Evolutionary conservation across 2,113 vertebrate species (phyloP).

Genomic region (Cichladusa arquata): DNA sequence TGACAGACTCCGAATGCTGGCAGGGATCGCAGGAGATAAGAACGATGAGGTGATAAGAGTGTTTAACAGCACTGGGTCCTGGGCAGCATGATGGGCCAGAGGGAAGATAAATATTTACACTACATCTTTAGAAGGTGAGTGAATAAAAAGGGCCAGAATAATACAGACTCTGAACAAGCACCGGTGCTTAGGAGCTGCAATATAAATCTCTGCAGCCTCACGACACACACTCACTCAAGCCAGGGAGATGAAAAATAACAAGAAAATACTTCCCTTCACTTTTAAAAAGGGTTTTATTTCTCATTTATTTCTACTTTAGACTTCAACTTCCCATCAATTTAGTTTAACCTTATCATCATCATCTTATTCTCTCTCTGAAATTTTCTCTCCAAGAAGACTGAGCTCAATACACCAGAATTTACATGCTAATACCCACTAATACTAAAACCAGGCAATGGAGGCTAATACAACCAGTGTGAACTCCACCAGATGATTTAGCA

Average conservation of each 20-base stretch:
- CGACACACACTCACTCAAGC: conserved; percentile 28
- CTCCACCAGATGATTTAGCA: background rate
- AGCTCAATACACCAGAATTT: background rate
- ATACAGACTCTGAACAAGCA: conserved; percentile 32
- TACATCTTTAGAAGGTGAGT: conserved; percentile 39
- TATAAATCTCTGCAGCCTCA: conserved; percentile 52
- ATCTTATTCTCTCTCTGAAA: background rate
- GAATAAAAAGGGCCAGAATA: conserved; percentile 52
- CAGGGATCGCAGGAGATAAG: conserved; percentile 37
- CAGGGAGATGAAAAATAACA: conserved; percentile 62
- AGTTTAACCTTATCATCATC: conserved; percentile 35
- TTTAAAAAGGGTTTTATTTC: conserved; percentile 57
- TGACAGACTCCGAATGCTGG: background rate
- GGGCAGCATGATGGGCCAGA: background rate
- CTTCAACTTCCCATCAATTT: conserved; percentile 30
- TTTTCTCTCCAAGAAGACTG: background rate
- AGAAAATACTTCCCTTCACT: conserved; percentile 46
- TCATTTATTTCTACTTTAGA: conserved; percentile 57
- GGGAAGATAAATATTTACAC: conserved; percentile 64
- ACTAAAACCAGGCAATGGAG: background rate
- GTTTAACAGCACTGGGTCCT: conserved; percentile 16
- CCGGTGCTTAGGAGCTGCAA: conserved; percentile 10
- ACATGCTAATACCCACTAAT: background rate
- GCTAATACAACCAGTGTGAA: background rate
- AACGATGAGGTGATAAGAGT: conserved; percentile 46